These are phyloP conservation scores for Dipodomys merriami DNA, from an alignment of 2,113 vertebrate genomes.

Conservation along the genomic window DNA sequence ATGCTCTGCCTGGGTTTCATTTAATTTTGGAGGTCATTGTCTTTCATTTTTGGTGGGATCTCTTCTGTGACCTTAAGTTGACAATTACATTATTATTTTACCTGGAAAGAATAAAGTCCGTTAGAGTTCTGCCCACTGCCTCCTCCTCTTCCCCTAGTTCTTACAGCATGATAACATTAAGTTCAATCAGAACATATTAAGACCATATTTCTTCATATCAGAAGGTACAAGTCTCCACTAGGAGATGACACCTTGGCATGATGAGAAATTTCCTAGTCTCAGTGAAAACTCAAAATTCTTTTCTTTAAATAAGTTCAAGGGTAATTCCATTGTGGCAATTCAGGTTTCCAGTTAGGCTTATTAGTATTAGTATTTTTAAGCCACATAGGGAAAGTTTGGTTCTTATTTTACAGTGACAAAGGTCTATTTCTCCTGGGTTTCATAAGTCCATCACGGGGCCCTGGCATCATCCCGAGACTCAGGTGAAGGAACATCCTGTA, in stretches of 20 bases:
- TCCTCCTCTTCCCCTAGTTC: background rate
- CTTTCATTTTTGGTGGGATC: background rate
- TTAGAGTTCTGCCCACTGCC: background rate
- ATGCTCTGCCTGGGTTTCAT: background rate
- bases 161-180: background rate
- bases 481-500: background rate
- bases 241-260: background rate
- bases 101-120: background rate
- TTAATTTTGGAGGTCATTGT: background rate
- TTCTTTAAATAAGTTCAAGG: conserved; percentile 14
- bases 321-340: background rate
- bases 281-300: background rate
- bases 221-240: background rate
- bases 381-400: background rate
- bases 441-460: background rate
- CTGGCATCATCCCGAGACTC: too few species aligned
- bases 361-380: conserved; percentile 15
- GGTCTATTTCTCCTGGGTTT: background rate
- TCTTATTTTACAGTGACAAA: background rate
- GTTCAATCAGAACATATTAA: conserved; percentile 31
- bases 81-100: conserved; percentile 5
- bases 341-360: background rate
- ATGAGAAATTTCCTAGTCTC: conserved; percentile 1
- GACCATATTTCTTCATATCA: conserved; percentile 45
- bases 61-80: background rate